Base-by-base conservation (phyloP, 2,797 vertebrate species). In the Nyctalus aviator region DNA sequence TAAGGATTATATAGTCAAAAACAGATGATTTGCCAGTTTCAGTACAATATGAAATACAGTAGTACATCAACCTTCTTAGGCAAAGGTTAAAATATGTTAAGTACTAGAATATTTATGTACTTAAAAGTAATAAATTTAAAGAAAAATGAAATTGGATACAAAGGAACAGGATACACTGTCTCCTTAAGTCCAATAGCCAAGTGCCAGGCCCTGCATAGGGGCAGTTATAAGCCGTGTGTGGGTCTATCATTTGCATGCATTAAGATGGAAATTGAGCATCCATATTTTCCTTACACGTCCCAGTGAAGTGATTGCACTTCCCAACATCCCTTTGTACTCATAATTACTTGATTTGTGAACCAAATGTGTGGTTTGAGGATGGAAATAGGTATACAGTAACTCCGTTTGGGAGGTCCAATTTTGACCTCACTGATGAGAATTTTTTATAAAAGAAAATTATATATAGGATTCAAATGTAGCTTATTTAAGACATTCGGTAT, bases 341-440 rank as follows among this genome's bases (percentile, higher is more conserved):
- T 78, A 84, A 92, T 95, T 79, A 94, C 89, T 94, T 96, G 86
- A 95, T 93, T 91, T 96, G 86, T 93, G 79, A 97, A 87, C 37
- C 68, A 95, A 90, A 95, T 95, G 44, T 92, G 76, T 82, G 48
- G 75, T 94, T 92, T 91, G 55, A 94, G 37, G 37, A 62, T 93
- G 88, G 82, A 95, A 94, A 93, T 69, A 59, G 66, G n/a, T 91
- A 90, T 30, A 84, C 2, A 69, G 85, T 71, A 77, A 95, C 41
- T 93, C 82, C 72, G 81, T 59, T 91, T 92, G 69, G 90, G 69
- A 79, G 77, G 89, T 84, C 81, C 41, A 82, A 78, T 84, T 95
- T 92, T 91, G 44, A 95, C 81, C 86, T 64, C 75, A 94, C 77
- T 66, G 50, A 64, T 20, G 30, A 93, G 81, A 73, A 7, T 44